Evolutionary conservation across 92 coral and sea anemone species (phyloP).

Genomic region (Umimayanthus kanabou): DNA sequence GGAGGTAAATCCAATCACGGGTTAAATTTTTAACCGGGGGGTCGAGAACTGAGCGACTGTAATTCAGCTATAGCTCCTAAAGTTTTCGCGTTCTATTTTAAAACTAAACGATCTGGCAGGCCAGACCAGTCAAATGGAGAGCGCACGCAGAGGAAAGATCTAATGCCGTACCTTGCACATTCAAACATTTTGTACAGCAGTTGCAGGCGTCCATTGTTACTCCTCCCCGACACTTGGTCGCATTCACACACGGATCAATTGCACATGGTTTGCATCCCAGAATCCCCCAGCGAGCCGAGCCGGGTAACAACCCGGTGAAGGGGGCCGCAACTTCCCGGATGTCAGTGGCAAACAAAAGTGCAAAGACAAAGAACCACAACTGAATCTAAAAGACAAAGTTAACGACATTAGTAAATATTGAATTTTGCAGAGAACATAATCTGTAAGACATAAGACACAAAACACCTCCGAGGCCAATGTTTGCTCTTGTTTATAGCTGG

Average conservation of each 20-base stretch:
- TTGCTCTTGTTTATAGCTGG: no score
- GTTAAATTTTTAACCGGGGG: no score
- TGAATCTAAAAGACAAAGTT: background rate
- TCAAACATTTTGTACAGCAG: conserved; percentile 78
- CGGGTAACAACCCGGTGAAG: conserved; percentile 25
- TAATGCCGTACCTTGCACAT: conserved; percentile 56
- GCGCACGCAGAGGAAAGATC: background rate
- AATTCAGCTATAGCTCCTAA: no score
- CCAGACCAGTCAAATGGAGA: no score
- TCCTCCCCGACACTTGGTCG: conserved; percentile 73
- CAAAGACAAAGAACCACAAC: conserved; percentile 19
- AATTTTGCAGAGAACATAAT: background rate
- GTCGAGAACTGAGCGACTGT: no score
- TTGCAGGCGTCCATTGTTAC: conserved; percentile 70
- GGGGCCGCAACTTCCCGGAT: conserved; percentile 2
- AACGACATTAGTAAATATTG: background rate
- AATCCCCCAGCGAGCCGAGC: conserved; percentile 13
- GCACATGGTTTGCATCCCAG: conserved; percentile 73
- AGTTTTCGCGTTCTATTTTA: no score
- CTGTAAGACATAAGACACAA: background rate
- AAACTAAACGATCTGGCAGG: no score
- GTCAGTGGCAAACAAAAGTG: background rate
- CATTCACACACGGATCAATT: conserved; percentile 64
- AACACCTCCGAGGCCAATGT: no score
- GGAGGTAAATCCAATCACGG: no score